A percentile compares a stretch with the other conserved stretches of the same genome.
Conservation (phyloP, 2,797 vertebrate genomes). For the Poecilia gillii region DNA sequence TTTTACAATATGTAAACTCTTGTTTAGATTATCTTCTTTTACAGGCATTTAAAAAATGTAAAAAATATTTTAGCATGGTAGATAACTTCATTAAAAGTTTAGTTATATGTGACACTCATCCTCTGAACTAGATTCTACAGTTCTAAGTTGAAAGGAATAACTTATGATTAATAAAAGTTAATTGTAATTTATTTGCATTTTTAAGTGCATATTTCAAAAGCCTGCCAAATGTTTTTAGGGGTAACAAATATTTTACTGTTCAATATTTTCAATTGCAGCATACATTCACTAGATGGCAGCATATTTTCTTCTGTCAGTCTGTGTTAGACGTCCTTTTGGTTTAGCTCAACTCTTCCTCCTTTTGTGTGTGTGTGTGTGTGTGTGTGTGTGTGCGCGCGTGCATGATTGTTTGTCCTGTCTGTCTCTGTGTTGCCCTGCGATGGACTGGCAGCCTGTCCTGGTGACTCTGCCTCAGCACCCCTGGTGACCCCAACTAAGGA, state of each 20-base stretch:
- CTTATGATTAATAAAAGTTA: neutral
- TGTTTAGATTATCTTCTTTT: neutral
- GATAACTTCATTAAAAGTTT: neutral
- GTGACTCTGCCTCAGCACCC: too few species aligned
- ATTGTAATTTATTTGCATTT: neutral
- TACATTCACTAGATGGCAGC: neutral
- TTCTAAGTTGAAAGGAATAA: neutral
- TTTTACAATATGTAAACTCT: neutral
- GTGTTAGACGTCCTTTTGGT: too few species aligned
- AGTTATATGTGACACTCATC: neutral
- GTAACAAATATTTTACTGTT: too few species aligned
- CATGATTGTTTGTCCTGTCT: too few species aligned
- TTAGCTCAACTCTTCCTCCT: too few species aligned
- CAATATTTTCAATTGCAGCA: neutral
- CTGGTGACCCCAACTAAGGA: too few species aligned
- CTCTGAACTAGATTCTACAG: neutral
- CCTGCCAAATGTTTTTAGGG: neutral
- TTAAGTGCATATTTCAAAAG: neutral
- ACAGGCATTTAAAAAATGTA: neutral
- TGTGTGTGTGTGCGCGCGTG: too few species aligned
- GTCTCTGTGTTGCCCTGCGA: too few species aligned
- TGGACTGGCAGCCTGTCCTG: too few species aligned
- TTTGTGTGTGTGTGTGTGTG: too few species aligned
- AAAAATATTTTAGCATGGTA: neutral
- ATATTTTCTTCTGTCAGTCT: neutral